Base-by-base conservation (phyloP, 2,797 vertebrate genomes). In the Parauchenoglanis ngamensis region DNA sequence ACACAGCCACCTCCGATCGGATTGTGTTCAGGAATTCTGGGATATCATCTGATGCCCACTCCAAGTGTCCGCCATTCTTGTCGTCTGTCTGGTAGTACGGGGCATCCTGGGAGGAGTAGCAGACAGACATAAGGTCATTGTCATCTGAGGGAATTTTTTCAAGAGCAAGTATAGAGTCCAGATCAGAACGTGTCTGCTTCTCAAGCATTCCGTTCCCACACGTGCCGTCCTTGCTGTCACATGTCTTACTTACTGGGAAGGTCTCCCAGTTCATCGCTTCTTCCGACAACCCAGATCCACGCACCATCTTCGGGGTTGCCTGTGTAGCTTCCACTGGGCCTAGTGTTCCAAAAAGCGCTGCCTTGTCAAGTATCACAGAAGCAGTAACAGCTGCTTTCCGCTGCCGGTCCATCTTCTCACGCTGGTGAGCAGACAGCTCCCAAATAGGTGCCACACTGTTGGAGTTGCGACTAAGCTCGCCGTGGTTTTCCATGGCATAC, bases 11-110 rank as follows among this genome's bases (percentile, higher is more conserved):
- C 84, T 95, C 92, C 35, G 93, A 93, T 72, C 95, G 93, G 82
- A 99, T 97, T 40, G 95, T 92, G 7, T 98, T 98, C 88, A 98
- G 93, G 90, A 95, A 96, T 87, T 98, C 96, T 0, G 97, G 97
- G 92, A 99, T 98, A 21, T 98, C 97, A 4, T 99, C 98, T 0
- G 93, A 95, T 15, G 97, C 96, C 98, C 98, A 99, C 90, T 94
- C 95, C 28, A 92, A 93, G 0, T 95, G 83, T 52, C 90, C 10
- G 3, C 93, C 70, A 0, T 35, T 70, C 65, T 87, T 78, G 49
- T 92, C 91, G 49, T 92, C 90, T 0, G 89, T 88, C 89, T 92
- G 90, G 83, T 81, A 86, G 31, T 40, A 83, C 1, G n/a, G 78
- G 25, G 15, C 4, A 85, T 0, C 85, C 40, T 3, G 85, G 40